A percentile compares a stretch with the other conserved stretches of the same genome.
Evolutionary conservation across 35 echinoderm and acorn worm species (phyloP).

Genomic region (Apostichopus japonicus): DNA sequence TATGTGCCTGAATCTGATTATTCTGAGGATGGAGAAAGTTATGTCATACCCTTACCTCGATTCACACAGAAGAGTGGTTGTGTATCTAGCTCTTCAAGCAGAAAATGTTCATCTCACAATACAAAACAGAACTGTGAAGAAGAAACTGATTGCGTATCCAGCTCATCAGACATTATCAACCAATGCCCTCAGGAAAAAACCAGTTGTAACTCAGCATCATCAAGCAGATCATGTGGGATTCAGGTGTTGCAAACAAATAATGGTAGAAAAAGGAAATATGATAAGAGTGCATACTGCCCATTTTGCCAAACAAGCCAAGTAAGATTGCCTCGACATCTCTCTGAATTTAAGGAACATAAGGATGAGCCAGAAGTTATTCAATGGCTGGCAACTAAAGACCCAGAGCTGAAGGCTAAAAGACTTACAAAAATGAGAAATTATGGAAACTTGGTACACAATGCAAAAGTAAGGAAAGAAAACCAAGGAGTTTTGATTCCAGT

Average conservation of each 20-base stretch:
- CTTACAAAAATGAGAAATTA: constrained; percentile 80
- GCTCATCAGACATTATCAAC: background rate
- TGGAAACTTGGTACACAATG: constrained; percentile 78
- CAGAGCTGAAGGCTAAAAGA: constrained; percentile 63
- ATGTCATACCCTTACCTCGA: constrained; percentile 25
- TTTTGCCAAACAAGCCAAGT: constrained; percentile 54
- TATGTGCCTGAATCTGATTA: constrained; percentile 41
- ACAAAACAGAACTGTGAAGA: background rate
- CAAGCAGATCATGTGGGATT: background rate
- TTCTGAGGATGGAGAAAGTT: background rate
- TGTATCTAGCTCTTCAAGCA: background rate
- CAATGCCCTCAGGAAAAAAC: background rate
- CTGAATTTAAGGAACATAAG: constrained; percentile 54
- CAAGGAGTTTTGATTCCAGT: constrained; percentile 77
- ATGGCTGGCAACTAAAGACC: constrained; percentile 69
- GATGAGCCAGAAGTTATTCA: constrained; percentile 64
- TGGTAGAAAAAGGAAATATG: constrained; percentile 59
- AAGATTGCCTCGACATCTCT: constrained; percentile 61
- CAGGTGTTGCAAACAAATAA: constrained; percentile 52
- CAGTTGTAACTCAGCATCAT: background rate
- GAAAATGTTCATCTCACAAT: background rate
- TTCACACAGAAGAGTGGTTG: background rate
- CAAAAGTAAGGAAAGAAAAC: constrained; percentile 47
- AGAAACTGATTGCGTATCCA: constrained; percentile 14
- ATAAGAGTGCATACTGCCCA: constrained; percentile 71